Conservation (phyloP, 2,888 invertebrate species). For the Mystacides longicornis region DNA sequence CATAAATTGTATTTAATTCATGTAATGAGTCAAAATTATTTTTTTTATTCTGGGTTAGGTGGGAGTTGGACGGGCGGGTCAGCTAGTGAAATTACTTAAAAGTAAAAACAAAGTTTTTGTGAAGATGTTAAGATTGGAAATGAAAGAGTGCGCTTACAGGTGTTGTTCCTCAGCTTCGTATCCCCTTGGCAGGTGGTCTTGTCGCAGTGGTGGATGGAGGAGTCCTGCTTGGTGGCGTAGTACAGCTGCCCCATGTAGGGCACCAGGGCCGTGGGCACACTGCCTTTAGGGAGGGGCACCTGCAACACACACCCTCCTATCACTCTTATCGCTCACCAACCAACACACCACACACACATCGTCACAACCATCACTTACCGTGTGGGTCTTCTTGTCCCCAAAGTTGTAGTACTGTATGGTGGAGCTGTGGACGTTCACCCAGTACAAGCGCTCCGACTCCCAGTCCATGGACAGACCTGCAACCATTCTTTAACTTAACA, state of each 20-base stretch:
- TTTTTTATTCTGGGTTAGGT: too few species aligned
- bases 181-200: constrained; percentile 48
- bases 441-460: constrained; percentile 58
- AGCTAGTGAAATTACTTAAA: too few species aligned
- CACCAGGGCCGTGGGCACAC: constrained; percentile 56
- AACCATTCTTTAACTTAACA: too few species aligned
- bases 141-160: constrained; percentile 37
- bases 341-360: too few species aligned
- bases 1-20: too few species aligned
- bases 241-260: constrained; percentile 57
- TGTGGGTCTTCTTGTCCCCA: constrained; percentile 32
- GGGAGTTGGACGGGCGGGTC: too few species aligned
- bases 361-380: too few species aligned
- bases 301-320: constrained; percentile 25
- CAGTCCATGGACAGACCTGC: constrained; percentile 57
- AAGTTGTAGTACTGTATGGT: constrained; percentile 57
- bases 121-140: too few species aligned
- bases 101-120: too few species aligned
- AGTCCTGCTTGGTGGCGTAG: constrained; percentile 60
- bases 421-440: constrained; percentile 53
- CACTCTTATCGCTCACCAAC: too few species aligned
- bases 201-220: constrained; percentile 55
- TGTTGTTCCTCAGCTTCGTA: constrained; percentile 50
- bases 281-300: constrained; percentile 35
- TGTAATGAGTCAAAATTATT: too few species aligned